These are phyloP conservation scores for Neocrepidodera transversa DNA, from an alignment of 2,888 invertebrate genomes.

Conservation along the genomic window DNA sequence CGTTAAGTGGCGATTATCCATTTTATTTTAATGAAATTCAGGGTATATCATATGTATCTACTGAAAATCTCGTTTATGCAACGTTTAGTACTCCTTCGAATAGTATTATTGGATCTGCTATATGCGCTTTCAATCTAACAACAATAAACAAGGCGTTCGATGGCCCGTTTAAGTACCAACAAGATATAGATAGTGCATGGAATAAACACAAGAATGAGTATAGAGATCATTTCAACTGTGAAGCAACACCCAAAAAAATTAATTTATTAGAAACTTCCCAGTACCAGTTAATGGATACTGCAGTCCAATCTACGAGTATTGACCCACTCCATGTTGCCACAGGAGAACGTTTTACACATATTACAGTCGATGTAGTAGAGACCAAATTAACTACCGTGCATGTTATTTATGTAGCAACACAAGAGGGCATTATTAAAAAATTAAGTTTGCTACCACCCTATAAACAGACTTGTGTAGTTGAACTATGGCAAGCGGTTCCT, in stretches of 20 bases:
- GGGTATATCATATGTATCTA: conserved; percentile 78
- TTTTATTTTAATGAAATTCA: conserved; percentile 92
- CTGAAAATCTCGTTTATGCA: conserved; percentile 81
- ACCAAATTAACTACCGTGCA: conserved; percentile 75
- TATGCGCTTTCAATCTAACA: conserved; percentile 88
- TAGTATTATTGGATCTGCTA: conserved; percentile 89
- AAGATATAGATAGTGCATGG: conserved; percentile 79
- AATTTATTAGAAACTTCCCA: conserved; percentile 69
- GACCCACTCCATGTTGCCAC: conserved; percentile 75
- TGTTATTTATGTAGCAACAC: conserved; percentile 82
- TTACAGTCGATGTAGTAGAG: conserved; percentile 82
- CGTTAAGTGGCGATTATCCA: conserved; percentile 83
- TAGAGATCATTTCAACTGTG: conserved; percentile 70
- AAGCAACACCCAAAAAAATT: conserved; percentile 52
- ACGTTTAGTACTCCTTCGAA: conserved; percentile 87
- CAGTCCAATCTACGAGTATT: conserved; percentile 77
- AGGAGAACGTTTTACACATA: conserved; percentile 76
- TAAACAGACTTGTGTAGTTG: conserved; percentile 81
- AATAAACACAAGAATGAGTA: conserved; percentile 68
- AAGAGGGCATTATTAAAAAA: conserved; percentile 79
- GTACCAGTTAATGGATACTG: conserved; percentile 88
- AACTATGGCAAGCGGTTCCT: conserved; percentile 78
- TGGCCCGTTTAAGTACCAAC: conserved; percentile 87
- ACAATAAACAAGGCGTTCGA: conserved; percentile 82
- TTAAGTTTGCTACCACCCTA: conserved; percentile 75